Base-by-base conservation (phyloP, 2,113 vertebrate genomes). In the Paraplagusia blochii region DNA sequence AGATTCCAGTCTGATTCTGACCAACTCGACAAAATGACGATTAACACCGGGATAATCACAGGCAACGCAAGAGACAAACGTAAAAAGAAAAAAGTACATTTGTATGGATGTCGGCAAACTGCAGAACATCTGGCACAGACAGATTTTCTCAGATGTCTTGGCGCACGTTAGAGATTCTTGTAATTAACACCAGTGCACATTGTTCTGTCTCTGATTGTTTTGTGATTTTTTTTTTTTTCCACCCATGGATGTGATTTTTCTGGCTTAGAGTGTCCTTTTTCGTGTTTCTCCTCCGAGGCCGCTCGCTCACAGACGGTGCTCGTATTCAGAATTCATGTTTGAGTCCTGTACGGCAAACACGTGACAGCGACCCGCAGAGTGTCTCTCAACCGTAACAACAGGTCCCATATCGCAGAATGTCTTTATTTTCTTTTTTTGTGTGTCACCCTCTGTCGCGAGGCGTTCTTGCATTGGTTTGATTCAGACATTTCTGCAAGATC, bases 171-270 rank as follows among this genome's bases (percentile, higher is more conserved):
- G n/a, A 51, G 61, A 56, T 52, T 51, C 19, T 72, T 74, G 43
- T 14, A 52, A 51, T 53, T 77, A 69, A 79, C 79, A 67, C 72
- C 72, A 44, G 29, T 70, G 47, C 54, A 58, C 44, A 57, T 53
- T 36, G 56, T 75, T 46, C 40, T 18, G 4, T 29, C 45, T 51
- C 17, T 46, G 44, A 54, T 57, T 1, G 2, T 19, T 50, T 29
- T 68, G 43, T 47, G 17, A 45, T 64, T 1, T 35, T 29, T 51
- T 72, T 66, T 50, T 53, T 76, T 70, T 61, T 48, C 19, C 36
- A 54, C 38, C 19, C 11, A 44, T 48, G 5, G 11, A 35, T 38
- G 45, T 19, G 53, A 18, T 29, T 29, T 29, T 29, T 29, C 22
- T 29, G 22, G 6, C 22, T 29, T 6, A 4, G 22, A 29, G 22